A percentile compares a stretch with the other conserved stretches of the same genome.
phyloP scores from a whole-genome alignment of 1,140 invertebrate species.

The Caerostris darwini region DNA sequence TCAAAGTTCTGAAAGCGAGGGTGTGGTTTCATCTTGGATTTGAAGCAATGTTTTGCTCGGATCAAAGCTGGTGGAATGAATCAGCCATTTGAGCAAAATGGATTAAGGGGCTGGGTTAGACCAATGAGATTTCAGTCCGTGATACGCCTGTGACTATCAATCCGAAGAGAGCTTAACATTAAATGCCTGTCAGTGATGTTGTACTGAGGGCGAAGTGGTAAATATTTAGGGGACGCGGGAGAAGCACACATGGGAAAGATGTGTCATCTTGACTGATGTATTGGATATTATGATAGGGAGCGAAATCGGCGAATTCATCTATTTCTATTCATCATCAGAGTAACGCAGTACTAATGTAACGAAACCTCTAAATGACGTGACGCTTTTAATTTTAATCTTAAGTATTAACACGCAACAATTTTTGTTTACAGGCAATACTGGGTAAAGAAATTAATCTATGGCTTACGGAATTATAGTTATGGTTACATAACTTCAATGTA shows the following conservation, averaged over 20 bases:
- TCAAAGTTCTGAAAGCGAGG: constrained; percentile 33
- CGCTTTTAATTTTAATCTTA: background rate
- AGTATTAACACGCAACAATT: background rate
- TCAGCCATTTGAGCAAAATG: constrained; percentile 57
- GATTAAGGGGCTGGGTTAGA: constrained; percentile 33
- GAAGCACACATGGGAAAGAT: constrained; percentile 34
- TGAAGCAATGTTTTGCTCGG: constrained; percentile 10
- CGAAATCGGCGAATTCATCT: background rate
- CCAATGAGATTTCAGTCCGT: constrained; percentile 1
- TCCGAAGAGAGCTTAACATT: constrained; percentile 34
- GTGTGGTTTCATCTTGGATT: constrained; percentile 36
- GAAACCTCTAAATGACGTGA: background rate
- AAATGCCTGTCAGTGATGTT: constrained; percentile 12
- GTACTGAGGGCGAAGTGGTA: constrained; percentile 9
- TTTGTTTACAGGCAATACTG: too few relatives aligned
- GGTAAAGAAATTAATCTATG: too few relatives aligned
- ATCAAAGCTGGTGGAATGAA: constrained; percentile 30
- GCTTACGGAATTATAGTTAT: too few relatives aligned
- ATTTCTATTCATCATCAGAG: background rate
- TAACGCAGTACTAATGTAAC: background rate
- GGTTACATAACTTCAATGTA: too few relatives aligned
- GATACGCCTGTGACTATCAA: constrained; percentile 36
- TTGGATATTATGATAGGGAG: constrained; percentile 18
- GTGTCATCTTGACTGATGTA: constrained; percentile 40
- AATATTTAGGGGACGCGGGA: constrained; percentile 17